Evolutionary conservation across 1,140 invertebrate species (phyloP), one percentile per base, ranked within the genome.

Genomic region (Pinna nobilis): DNA sequence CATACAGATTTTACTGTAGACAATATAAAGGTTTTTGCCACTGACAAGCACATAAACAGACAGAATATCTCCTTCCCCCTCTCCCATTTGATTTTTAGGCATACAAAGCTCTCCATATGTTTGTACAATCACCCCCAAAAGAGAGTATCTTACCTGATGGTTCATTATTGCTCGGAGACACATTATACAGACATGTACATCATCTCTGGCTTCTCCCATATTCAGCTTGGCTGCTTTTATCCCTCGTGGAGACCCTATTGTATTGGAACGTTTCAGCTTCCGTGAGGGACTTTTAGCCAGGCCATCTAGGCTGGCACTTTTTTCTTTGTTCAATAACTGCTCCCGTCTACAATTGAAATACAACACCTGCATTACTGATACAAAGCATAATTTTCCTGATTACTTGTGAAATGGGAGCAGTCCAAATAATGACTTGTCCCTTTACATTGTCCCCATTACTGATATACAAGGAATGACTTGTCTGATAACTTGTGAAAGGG

Each of bases 131-230:
- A n/a, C n/a, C n/a, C n/a, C n/a, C 18, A 53, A 15, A 13, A 30
- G 15, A 23, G 23, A 30, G 23, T 53, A 63, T 60, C 23, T 87
- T 90, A 96, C 95, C 92, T 99, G 99, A 88, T 99, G 99, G 90
- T 99, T 99, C 98, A 99, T 99, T 82, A 99, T 99, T 61, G 98
- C 98, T 35, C 98, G 92, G 91, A 99, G 93, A 90, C 98, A 99
- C 93, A 98, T 95, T 80, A 99, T 98, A 91, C 97, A 99, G 64
- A 99, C 96, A 90, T 99, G 98, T 79, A 99, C 98, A 88, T 99
- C 98, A 89, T 99, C 98, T 77, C 97, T 96, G 47, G 96, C 95
- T 82, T 98, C 96, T 47, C 97, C 98, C 95, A 99, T 98, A 87
- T 98, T 98, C 35, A 98, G 91, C 84, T 88, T 88, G 59, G 74